Base-by-base conservation (phyloP, 2,888 invertebrate genomes). In the Nebria brevicollis region DNA sequence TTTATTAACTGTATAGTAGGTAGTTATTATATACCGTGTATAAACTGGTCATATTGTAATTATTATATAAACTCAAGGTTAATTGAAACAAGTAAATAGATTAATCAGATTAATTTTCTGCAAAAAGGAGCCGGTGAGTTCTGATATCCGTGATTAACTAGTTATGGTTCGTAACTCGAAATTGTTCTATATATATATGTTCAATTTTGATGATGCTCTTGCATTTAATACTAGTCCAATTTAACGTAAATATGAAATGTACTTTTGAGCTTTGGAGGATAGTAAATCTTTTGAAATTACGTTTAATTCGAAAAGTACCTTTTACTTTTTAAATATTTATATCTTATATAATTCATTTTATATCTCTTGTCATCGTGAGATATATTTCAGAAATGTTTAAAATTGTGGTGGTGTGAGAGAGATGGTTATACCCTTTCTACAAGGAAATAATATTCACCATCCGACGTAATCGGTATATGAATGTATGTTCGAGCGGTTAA, bases 371-470 rank as follows among this genome's bases (percentile, higher is more conserved):
- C 54, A 54, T 54, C 54, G 54, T 54, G 54, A 54, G 54, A 54
- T 54, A 34, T 34, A 54, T 54, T 54, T 54, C 54, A 54, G 54
- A 8, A 13, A 54, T 7, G 2, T 54, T 54, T 54, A 13, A 54
- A 54, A 54, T 54, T 7, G 54, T 54, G 54, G 54, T 54, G 8
- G 54, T 2, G 54, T 7, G 8, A 54, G 54, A 54, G 54, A 54
- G 54, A 54, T 54, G 13, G 54, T 13, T 54, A 54, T 54, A 54
- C 25, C 70, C 70, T 70, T 70, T 70, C 70, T 70, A 70, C 70
- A 20, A 70, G 70, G 70, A 70, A 70, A 70, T 70, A 70, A 70
- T 70, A 70, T 70, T 25, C 70, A 1, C 70, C 7, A 34, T 34
- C 34, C 70, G 26, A 70, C 70, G 70, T 34, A 26, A 70, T 34